Evolutionary conservation across 2,888 invertebrate genomes (phyloP).

Genomic region (Diplazon laetatorius): DNA sequence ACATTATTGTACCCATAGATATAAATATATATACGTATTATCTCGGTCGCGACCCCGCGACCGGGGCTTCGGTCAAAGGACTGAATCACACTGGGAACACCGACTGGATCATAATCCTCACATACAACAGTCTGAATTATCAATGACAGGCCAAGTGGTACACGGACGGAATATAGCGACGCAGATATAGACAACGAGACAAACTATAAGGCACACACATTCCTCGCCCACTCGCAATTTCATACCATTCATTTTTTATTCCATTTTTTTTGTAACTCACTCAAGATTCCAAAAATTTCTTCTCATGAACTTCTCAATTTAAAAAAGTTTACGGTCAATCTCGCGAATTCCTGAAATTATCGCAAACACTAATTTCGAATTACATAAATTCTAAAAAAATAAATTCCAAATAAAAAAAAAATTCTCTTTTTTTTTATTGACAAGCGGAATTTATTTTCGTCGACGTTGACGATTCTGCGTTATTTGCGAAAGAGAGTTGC

Average conservation of each 20-base stretch:
- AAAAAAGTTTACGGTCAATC: neutral
- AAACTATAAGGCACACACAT: neutral
- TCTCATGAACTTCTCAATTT: neutral
- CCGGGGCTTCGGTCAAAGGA: constrained; percentile 69
- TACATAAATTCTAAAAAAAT: neutral
- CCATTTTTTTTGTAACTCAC: neutral
- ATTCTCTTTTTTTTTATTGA: neutral
- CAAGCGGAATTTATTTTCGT: neutral
- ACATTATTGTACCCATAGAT: constrained; percentile 13
- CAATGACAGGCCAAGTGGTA: constrained; percentile 40
- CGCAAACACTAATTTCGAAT: neutral
- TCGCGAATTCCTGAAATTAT: no score
- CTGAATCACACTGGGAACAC: constrained; percentile 59
- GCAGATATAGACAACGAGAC: constrained; percentile 15
- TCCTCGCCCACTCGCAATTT: constrained; percentile 26
- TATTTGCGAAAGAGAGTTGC: neutral
- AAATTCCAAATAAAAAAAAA: neutral
- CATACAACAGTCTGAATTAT: constrained; percentile 47
- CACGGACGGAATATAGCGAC: constrained; percentile 4
- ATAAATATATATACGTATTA: constrained; percentile 8
- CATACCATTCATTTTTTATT: constrained; percentile 5
- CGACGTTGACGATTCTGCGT: neutral
- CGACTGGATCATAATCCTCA: constrained; percentile 44
- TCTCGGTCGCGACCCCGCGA: constrained; percentile 48
- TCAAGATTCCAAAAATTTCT: neutral